These are phyloP conservation scores for Cyanoramphus novaezelandiae DNA, from an alignment of 2,113 vertebrate species.

Conservation along the genomic window DNA sequence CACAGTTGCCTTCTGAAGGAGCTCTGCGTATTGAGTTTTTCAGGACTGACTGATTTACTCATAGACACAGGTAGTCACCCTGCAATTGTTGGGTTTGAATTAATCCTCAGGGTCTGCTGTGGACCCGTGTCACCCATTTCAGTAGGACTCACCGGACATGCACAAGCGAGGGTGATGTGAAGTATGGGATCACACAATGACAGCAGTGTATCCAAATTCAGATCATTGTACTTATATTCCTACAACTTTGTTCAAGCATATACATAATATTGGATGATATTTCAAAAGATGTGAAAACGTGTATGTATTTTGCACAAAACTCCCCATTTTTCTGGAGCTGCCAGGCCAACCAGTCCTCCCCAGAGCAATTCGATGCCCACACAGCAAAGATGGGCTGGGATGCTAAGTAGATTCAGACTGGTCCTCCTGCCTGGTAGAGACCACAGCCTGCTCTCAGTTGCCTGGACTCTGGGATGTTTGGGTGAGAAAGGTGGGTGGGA, in stretches of 20 bases:
- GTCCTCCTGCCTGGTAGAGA: background rate
- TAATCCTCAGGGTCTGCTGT: background rate
- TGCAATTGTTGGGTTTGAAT: background rate
- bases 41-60: background rate
- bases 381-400: background rate
- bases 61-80: background rate
- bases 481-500: rapidly evolving
- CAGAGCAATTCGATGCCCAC: background rate
- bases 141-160: background rate
- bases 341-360: background rate
- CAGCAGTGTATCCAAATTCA: background rate
- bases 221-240: background rate
- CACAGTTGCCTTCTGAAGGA: background rate
- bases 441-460: background rate
- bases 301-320: background rate
- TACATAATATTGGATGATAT: background rate
- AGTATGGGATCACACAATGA: background rate
- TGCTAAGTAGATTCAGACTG: background rate
- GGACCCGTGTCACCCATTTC: background rate
- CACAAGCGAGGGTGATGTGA: background rate
- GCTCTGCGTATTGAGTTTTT: background rate
- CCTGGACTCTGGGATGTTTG: background rate
- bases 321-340: background rate
- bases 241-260: background rate
- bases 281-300: background rate